phyloP scores from a whole-genome alignment of 2,113 vertebrate genomes.

The Aegithalos caudatus region DNA sequence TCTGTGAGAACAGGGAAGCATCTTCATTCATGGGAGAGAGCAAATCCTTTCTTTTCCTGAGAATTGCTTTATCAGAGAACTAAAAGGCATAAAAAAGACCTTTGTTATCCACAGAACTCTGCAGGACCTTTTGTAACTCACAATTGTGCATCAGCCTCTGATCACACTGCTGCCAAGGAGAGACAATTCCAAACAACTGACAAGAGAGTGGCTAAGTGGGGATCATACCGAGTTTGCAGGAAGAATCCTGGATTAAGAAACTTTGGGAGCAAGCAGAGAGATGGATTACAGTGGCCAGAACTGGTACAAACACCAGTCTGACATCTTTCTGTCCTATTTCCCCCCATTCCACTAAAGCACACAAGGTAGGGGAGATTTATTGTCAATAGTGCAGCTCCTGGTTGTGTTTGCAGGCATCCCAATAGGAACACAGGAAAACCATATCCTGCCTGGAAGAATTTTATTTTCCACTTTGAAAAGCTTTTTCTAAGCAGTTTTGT shows the following conservation, averaged over 20 bases:
- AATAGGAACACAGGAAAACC: neutral
- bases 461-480: neutral
- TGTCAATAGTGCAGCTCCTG: neutral
- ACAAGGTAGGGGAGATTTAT: neutral
- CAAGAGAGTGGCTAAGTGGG: neutral
- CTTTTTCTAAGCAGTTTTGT: neutral
- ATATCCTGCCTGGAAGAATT: neutral
- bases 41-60: neutral
- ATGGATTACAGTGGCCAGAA: neutral
- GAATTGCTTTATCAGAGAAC: neutral
- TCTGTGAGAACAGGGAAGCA: neutral
- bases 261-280: neutral
- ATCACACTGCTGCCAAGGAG: neutral
- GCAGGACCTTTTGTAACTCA: neutral
- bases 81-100: neutral
- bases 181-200: neutral
- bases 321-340: neutral
- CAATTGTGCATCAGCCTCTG: neutral
- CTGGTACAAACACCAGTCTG: neutral
- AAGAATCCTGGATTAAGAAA: neutral
- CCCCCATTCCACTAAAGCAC: neutral
- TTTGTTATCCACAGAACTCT: neutral
- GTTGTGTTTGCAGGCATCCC: neutral
- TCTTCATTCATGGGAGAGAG: fast-evolving
- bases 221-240: neutral